Evolutionary conservation across 2,113 vertebrate genomes (phyloP).

Genomic region (Speoplatyrhinus poulsoni): DNA sequence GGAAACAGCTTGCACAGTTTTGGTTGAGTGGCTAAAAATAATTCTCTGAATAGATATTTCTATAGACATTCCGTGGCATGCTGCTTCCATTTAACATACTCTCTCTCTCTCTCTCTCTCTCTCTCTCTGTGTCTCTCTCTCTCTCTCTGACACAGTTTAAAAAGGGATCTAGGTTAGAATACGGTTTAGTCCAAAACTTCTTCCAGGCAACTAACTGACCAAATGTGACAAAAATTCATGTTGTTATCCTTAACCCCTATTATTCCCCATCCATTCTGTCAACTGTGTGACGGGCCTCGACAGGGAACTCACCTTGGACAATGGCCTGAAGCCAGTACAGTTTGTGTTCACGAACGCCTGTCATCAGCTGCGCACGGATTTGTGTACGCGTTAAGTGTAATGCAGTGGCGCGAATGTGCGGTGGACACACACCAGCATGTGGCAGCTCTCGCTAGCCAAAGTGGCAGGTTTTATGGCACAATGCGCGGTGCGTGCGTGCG

Average conservation of each 20-base stretch:
- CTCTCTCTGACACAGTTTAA: slow-evolving; percentile 3
- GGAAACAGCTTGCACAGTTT: slow-evolving; percentile 53
- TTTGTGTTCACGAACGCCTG: slow-evolving; percentile 50
- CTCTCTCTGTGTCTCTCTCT: slow-evolving; percentile 10
- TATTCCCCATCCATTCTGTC: slow-evolving; percentile 59
- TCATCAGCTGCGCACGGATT: slow-evolving; percentile 33
- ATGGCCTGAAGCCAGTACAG: slow-evolving; percentile 58
- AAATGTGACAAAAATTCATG: slow-evolving; percentile 60
- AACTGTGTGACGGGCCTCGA: slow-evolving; percentile 28
- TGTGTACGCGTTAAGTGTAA: slow-evolving; percentile 3
- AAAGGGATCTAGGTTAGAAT: slow-evolving; percentile 2
- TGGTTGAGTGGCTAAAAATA: slow-evolving; percentile 42
- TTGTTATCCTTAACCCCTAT: slow-evolving; percentile 58
- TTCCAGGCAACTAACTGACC: slow-evolving; percentile 54
- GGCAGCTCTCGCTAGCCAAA: slow-evolving; percentile 33
- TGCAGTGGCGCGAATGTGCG: slow-evolving; percentile 8
- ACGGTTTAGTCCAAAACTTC: slow-evolving; percentile 28
- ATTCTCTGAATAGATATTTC: slow-evolving; percentile 45
- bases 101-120: slow-evolving; percentile 7
- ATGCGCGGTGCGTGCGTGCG: slow-evolving; percentile 8
- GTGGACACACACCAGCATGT: slow-evolving; percentile 16
- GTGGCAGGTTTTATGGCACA: slow-evolving; percentile 47
- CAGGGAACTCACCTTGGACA: slow-evolving; percentile 57
- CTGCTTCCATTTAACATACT: slow-evolving; percentile 26
- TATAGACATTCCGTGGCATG: slow-evolving; percentile 27